Base-by-base conservation (phyloP, 30 jellyfish, hydroid and myxozoan genomes). In the Mastigias papua region DNA sequence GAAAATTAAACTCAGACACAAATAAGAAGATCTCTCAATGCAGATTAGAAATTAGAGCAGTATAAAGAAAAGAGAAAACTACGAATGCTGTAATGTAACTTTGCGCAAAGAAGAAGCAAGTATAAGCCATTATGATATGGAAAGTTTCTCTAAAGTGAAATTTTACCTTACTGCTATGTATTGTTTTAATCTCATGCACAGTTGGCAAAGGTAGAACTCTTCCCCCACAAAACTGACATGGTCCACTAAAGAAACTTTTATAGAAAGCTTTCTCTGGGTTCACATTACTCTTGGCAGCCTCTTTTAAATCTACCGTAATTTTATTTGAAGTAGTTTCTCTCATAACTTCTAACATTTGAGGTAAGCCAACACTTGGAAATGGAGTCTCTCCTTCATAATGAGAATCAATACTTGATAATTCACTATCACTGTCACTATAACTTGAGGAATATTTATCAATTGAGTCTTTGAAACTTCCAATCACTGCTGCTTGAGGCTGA, bases 281-380 rank as follows among this genome's bases (percentile, higher is more conserved):
- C 32, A 23, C 3, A 20, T 73, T 21, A 23, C 50, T 60, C 26
- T 60, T 58, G 10, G 37, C 29, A 32, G 28, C n/a, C 29, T 22
- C 31, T 21, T 32, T 33, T 1, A 17, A 51, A 46, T 28, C 81
- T 0, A 32, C 26, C 13, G 34, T 3, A 17, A n/a, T 27, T 16
- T n/a, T 79, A 8, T 37, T 10, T 17, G 78, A 1, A 34, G 48
- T 27, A 42, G 70, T 63, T 20, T 90, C 91, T 35, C 94, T 68
- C 16, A 70, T 88, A 61, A 83, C 70, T 35, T 83, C 71, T 9
- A 90, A 62, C 90, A 90, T 90, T 51, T 83, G 89, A 35, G 97
- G 97, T 10, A 94, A 91, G 21, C 97, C 97, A 58, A 90, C 92
- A 74, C 89, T 46, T 23, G 97, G 96, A 32, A 87, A 77, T 46